These are phyloP conservation scores for Enteromius argenteus DNA, from an alignment of 2,797 vertebrate species.

Conservation along the genomic window DNA sequence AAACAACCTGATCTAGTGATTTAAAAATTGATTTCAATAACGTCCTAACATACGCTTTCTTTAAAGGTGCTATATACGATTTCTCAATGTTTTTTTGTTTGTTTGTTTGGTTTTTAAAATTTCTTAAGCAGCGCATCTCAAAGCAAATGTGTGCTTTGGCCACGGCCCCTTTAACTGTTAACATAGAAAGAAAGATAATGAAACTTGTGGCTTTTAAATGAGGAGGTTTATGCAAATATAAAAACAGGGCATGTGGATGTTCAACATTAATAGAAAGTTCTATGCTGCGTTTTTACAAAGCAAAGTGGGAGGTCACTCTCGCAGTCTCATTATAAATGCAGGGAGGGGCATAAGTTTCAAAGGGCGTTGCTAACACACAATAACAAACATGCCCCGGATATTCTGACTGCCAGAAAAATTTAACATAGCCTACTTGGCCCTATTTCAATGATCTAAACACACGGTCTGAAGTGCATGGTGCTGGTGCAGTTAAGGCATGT, in stretches of 20 bases:
- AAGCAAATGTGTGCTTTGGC: neutral
- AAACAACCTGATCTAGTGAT: too few species aligned
- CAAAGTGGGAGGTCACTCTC: neutral
- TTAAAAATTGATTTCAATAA: neutral
- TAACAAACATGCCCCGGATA: neutral
- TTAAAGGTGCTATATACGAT: neutral
- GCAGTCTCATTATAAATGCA: neutral
- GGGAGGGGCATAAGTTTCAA: neutral
- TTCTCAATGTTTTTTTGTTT: neutral
- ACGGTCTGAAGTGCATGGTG: neutral
- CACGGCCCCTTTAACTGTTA: neutral
- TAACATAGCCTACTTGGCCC: neutral
- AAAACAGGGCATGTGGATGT: neutral
- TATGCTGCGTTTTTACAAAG: neutral
- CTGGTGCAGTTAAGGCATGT: neutral
- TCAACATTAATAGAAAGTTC: neutral
- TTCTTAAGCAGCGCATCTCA: neutral
- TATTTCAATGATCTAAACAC: neutral
- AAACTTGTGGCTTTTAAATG: neutral
- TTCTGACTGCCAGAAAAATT: neutral
- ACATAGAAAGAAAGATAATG: neutral
- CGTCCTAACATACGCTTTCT: neutral
- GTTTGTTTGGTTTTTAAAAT: too few species aligned
- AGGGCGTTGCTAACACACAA: neutral
- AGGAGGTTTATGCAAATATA: neutral